Evolutionary conservation across 2,113 vertebrate species (phyloP).

Genomic region (Apodemus sylvaticus): DNA sequence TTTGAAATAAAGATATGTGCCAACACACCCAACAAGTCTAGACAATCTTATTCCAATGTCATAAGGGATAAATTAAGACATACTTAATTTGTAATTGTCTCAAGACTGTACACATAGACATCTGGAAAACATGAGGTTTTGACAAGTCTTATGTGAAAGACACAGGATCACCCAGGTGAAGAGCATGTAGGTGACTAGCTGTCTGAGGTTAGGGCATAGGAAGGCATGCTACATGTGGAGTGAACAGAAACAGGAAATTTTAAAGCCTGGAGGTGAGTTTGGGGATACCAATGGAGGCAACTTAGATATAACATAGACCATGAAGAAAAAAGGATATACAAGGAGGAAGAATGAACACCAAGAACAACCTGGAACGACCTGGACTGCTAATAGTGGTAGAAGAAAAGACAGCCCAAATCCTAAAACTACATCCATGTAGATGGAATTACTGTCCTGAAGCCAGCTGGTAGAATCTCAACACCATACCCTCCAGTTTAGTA

Average conservation of each 20-base stretch:
- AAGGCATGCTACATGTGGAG: neutral
- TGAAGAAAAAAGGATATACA: neutral
- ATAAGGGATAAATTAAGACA: neutral
- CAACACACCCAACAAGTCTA: neutral
- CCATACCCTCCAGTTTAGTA: neutral
- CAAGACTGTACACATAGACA: accelerated
- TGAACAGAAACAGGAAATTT: neutral
- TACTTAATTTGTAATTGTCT: neutral
- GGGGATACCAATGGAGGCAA: neutral
- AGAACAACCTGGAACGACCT: neutral
- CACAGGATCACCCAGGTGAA: neutral
- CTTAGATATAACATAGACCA: neutral
- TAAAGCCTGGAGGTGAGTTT: neutral
- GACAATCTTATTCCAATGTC: neutral
- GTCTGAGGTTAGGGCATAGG: neutral
- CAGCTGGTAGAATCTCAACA: neutral
- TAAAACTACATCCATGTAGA: neutral
- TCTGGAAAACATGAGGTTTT: neutral
- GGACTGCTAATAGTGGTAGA: neutral
- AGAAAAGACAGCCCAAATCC: neutral
- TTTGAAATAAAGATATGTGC: neutral
- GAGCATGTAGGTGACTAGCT: neutral
- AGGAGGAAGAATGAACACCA: neutral
- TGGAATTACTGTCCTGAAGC: neutral
- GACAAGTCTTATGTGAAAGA: accelerated